These are phyloP conservation scores for Drosophila seclusa DNA, from an alignment of 2,888 invertebrate genomes.

Conservation along the genomic window DNA sequence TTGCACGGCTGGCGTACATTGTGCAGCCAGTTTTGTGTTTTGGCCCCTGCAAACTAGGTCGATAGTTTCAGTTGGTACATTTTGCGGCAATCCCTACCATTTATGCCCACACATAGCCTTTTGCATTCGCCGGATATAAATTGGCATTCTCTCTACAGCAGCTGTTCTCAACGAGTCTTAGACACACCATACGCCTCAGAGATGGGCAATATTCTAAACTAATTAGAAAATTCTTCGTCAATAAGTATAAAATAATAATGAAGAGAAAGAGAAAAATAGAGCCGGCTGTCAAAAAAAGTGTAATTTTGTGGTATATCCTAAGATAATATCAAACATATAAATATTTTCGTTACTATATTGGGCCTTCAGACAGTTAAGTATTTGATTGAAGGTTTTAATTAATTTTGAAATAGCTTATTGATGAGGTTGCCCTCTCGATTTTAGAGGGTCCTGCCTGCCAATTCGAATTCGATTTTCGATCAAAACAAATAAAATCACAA, in stretches of 20 bases:
- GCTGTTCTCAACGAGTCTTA: not conserved
- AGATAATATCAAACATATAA: conserved; percentile 6
- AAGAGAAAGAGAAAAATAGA: too few species aligned
- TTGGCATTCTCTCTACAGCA: not conserved
- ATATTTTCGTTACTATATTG: conserved; percentile 18
- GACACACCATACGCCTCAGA: not conserved
- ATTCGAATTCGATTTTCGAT: conserved; percentile 10
- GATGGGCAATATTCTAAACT: not conserved
- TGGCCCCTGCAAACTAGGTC: conserved; percentile 6
- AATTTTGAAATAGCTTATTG: conserved; percentile 56
- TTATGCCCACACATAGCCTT: not conserved
- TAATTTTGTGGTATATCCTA: not conserved
- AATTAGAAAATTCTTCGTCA: not conserved
- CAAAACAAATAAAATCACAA: conserved; percentile 58
- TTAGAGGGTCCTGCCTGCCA: not conserved
- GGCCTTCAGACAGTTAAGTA: conserved; percentile 41
- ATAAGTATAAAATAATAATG: not conserved
- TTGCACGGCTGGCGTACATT: too few species aligned
- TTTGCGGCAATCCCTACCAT: conserved; percentile 13
- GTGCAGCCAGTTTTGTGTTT: not conserved
- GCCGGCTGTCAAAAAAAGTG: not conserved
- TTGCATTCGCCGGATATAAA: too few species aligned
- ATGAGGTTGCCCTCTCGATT: conserved; percentile 4
- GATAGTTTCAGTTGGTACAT: conserved; percentile 9
- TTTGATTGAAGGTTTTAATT: conserved; percentile 65